These are phyloP conservation scores for Mionectes olivaceus DNA, from an alignment of 2,797 vertebrate genomes.

Conservation along the genomic window DNA sequence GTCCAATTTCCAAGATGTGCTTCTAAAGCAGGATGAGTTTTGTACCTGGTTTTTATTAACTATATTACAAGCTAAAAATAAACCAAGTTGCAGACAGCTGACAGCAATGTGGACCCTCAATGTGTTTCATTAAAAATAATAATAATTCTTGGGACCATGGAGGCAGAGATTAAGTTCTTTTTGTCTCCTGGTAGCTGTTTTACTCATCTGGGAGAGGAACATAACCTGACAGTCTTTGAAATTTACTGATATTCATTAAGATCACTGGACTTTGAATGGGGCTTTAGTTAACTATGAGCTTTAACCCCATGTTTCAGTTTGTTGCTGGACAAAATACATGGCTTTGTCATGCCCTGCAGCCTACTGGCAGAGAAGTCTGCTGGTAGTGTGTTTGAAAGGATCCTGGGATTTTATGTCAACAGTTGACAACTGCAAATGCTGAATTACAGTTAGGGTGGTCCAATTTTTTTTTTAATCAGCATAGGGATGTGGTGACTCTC, in stretches of 20 bases:
- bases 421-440: not conserved
- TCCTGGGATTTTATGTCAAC: not conserved
- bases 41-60: conserved; percentile 54
- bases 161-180: not conserved
- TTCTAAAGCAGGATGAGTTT: not conserved
- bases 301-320: not conserved
- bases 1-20: not conserved
- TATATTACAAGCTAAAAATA: conserved; percentile 26
- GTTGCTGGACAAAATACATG: not conserved
- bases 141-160: not conserved
- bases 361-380: not conserved
- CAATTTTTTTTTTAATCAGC: not conserved
- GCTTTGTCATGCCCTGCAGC: not conserved
- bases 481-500: not conserved
- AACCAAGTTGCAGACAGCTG: not conserved
- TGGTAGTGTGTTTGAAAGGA: not conserved
- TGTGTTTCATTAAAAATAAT: conserved; percentile 37
- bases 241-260: not conserved
- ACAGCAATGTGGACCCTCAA: not conserved
- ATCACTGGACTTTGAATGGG: not conserved
- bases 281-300: not conserved
- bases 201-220: not conserved
- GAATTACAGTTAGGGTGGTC: not conserved
- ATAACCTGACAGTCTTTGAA: not conserved
- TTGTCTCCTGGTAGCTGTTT: not conserved